These are phyloP conservation scores for Cylindroiulus punctatus DNA, from an alignment of 2,888 invertebrate species.

Conservation along the genomic window DNA sequence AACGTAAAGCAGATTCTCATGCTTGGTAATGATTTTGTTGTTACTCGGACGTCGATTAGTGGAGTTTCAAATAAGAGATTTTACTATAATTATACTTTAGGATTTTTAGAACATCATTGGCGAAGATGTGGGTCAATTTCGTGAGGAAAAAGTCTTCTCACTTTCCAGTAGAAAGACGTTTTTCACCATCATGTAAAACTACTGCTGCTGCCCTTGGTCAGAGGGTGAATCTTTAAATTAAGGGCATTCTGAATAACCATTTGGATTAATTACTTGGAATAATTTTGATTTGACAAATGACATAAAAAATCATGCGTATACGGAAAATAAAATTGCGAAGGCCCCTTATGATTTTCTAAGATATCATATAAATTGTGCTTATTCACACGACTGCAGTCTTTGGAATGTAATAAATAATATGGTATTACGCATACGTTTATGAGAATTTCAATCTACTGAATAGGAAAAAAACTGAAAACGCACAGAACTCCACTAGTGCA, in stretches of 20 bases:
- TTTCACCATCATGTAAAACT: no score
- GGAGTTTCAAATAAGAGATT: no score
- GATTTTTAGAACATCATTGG: no score
- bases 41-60: no score
- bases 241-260: not conserved
- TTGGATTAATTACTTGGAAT: not conserved
- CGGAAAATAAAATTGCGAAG: not conserved
- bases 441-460: not conserved
- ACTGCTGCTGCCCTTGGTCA: no score
- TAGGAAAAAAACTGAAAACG: not conserved
- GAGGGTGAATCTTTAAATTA: no score
- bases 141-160: no score
- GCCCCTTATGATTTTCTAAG: not conserved
- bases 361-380: not conserved
- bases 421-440: not conserved
- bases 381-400: not conserved
- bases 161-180: no score
- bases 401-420: constrained; percentile 17
- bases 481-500: constrained; percentile 25
- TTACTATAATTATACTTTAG: no score
- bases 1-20: no score
- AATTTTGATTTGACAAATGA: not conserved
- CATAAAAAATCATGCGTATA: not conserved
- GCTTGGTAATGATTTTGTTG: no score
- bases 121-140: no score